Evolutionary conservation across 2,797 vertebrate genomes (phyloP).

Genomic region (Brachyrhaphis roseni): DNA sequence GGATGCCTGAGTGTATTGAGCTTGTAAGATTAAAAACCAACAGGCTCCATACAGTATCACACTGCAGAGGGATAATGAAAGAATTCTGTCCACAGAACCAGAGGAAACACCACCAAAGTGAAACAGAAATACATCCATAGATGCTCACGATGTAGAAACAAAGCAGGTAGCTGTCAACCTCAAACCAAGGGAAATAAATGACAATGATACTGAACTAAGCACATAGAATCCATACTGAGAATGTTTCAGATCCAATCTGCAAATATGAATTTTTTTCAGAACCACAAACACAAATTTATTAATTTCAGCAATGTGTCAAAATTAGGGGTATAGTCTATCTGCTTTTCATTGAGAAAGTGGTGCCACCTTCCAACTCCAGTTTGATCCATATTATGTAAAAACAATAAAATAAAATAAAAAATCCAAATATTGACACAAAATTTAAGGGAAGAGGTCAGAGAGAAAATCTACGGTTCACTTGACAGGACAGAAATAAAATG

Average conservation of each 20-base stretch:
- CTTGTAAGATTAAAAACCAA: constrained; percentile 45
- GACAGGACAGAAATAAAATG: constrained; percentile 3
- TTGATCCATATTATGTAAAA: not conserved
- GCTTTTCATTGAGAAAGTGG: not conserved
- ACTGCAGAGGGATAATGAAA: constrained; percentile 49
- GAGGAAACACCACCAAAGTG: not conserved
- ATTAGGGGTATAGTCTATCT: not conserved
- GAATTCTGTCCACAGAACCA: constrained; percentile 18
- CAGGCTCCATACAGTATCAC: constrained; percentile 59
- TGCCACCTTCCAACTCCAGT: not conserved
- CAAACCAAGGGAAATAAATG: constrained; percentile 5
- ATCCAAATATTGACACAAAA: constrained; percentile 1
- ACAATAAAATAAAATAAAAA: too few relatives aligned
- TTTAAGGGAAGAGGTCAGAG: not conserved
- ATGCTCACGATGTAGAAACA: not conserved
- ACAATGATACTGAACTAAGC: constrained; percentile 22
- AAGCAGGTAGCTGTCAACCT: constrained; percentile 10
- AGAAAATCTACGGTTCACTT: not conserved
- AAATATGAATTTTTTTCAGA: not conserved
- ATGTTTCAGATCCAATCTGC: constrained; percentile 2
- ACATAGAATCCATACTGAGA: constrained; percentile 3
- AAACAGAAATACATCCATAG: constrained; percentile 24
- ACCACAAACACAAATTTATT: not conserved
- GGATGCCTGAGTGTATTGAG: constrained; percentile 67
- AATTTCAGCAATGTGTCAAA: not conserved